Evolutionary conservation across 2,797 vertebrate species (phyloP), one percentile per base, ranked within the genome.

Genomic region (Limnodromus scolopaceus): DNA sequence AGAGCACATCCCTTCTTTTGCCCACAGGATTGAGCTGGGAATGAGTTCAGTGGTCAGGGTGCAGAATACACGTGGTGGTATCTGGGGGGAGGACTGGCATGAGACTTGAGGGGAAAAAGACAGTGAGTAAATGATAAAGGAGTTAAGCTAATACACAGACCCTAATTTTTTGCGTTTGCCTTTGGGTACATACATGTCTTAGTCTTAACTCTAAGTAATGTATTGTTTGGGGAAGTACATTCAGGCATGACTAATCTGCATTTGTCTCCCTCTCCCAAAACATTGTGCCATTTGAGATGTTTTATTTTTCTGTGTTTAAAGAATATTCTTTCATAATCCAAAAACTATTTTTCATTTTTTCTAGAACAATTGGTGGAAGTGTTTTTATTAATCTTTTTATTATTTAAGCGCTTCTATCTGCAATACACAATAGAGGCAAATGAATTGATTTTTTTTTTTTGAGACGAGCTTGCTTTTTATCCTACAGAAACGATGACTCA

Each of bases 361-460:
- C 54, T 46, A 64, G 88, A 93, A 95, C 93, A 96, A 91, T 84
- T 38, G 55, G 34, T 69, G 64, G 77, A 81, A 96, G 71, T 82
- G 69, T 85, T 93, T 92, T 64, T 91, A 82, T 94, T 97, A 94
- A 94, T 96, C 80, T 82, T 79, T 92, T 93, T 92, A 96, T 97
- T 94, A 91, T 94, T 93, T 95, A 94, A 95, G 89, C 74, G 25
- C 89, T 87, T 83, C 75, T 96, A 97, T 98, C 88, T 95, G 92
- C 69, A 90, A 51, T 91, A 79, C 85, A 97, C 92, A 97, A 94
- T 88, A 94, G 95, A 97, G 92, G 92, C 61, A 97, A 97, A 95
- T 96, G 82, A 98, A 97, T 97, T 96, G 86, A 85, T 96, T 97
- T 97, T 93, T 96, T 97, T 97, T 93, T 95, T 97, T 92, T 92